phyloP scores from a whole-genome alignment of 2,797 vertebrate species.

The Epinephelus awoara region DNA sequence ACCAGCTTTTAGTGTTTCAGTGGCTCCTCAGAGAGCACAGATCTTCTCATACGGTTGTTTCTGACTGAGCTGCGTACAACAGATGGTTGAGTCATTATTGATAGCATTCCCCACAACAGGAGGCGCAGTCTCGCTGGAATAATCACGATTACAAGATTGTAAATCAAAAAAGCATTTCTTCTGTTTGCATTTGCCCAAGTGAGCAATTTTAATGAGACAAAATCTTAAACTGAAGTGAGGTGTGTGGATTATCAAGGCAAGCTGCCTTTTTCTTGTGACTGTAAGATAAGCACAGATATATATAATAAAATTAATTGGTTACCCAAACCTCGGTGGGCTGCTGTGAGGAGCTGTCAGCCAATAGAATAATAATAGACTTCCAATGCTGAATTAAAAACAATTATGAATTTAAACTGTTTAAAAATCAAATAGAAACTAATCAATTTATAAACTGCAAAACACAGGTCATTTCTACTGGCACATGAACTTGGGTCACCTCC shows the following conservation, averaged over 20 bases:
- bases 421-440: no score
- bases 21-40: neutral
- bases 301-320: neutral
- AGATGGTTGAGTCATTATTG: constrained; percentile 16
- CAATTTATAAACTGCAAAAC: no score
- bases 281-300: neutral
- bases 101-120: constrained; percentile 2
- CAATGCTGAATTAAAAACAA: no score
- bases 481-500: no score
- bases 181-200: no score
- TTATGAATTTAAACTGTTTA: no score
- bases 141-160: constrained; percentile 1
- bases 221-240: no score
- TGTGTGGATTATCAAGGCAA: neutral
- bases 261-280: neutral
- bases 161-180: constrained; percentile 1
- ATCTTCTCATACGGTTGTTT: neutral
- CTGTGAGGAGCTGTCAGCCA: neutral
- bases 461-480: no score
- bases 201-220: no score
- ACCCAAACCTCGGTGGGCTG: neutral
- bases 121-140: neutral
- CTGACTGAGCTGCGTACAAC: neutral
- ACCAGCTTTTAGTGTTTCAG: neutral
- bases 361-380: neutral